A percentile compares a stretch with the other conserved stretches of the same genome.
These are phyloP conservation scores for Calyptomena viridis DNA, from an alignment of 2,113 vertebrate genomes.

Conservation along the genomic window DNA sequence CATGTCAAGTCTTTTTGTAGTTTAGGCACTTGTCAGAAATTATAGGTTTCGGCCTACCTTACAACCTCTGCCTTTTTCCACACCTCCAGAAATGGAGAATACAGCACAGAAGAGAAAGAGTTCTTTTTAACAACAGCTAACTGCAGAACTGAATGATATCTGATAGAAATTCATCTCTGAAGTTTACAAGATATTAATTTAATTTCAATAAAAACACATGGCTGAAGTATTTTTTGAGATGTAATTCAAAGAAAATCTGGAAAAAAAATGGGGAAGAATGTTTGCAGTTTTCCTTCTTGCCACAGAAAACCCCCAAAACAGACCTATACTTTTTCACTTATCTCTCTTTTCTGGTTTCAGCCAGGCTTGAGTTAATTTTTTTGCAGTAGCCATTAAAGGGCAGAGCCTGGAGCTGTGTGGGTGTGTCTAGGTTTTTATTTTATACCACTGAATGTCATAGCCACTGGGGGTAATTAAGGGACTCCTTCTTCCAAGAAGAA, in stretches of 20 bases:
- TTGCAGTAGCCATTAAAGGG: too few species aligned
- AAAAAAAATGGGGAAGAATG: too few species aligned
- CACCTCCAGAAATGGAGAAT: not conserved
- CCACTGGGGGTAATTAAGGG: too few species aligned
- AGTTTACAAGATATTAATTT: too few species aligned
- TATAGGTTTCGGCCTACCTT: not conserved
- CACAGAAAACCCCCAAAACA: not conserved
- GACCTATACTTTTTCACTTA: not conserved
- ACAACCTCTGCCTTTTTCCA: not conserved
- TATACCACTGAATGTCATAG: too few species aligned
- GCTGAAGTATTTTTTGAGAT: not conserved
- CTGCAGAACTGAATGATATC: not conserved
- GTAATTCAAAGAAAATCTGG: not conserved
- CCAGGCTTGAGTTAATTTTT: too few species aligned
- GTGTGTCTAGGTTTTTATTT: too few species aligned
- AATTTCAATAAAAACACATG: not conserved
- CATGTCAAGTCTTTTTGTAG: too few species aligned
- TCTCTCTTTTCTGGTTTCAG: not conserved
- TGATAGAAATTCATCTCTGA: not conserved
- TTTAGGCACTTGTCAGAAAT: fast-evolving
- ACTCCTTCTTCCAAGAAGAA: too few species aligned
- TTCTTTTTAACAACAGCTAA: not conserved
- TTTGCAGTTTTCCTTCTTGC: not conserved
- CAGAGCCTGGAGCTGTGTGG: not conserved
- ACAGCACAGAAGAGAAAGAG: not conserved